A percentile compares a stretch with the other conserved stretches of the same genome.
These are phyloP conservation scores for Propithecus coquereli DNA, from an alignment of 2,113 vertebrate genomes.

Conservation along the genomic window DNA sequence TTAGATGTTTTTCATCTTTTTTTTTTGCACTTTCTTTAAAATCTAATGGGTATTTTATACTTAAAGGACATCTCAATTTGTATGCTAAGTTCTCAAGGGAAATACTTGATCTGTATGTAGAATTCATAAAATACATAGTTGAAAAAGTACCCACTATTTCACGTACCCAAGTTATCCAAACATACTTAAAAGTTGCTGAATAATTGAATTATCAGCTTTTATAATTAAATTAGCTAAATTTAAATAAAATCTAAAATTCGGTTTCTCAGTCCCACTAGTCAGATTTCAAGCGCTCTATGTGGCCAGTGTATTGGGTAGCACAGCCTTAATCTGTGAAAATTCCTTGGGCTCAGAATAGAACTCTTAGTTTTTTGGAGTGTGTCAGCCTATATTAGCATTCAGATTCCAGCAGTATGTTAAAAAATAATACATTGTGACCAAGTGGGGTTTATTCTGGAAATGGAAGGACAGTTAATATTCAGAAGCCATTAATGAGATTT, in stretches of 20 bases:
- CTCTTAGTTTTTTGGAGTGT: no score
- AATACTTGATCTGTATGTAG: neutral
- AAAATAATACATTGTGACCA: neutral
- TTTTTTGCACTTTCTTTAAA: neutral
- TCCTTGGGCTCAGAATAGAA: no score
- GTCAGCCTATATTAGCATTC: no score
- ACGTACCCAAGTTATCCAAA: neutral
- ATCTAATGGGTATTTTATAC: neutral
- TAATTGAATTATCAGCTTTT: neutral
- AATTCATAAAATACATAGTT: neutral
- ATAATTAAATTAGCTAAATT: neutral
- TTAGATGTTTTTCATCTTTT: no score
- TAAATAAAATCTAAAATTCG: neutral
- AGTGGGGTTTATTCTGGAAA: neutral
- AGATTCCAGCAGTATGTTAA: neutral
- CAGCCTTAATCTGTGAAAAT: no score
- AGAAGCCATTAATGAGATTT: neutral
- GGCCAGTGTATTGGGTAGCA: no score
- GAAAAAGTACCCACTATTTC: neutral
- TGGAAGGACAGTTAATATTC: neutral
- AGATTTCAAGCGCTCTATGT: no score
- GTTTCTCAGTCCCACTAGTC: no score
- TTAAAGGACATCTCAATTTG: neutral
- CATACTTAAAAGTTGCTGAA: neutral
- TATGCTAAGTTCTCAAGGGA: neutral